Evolutionary conservation across 2,888 invertebrate genomes (phyloP).

Genomic region (Platypus cylindrus): DNA sequence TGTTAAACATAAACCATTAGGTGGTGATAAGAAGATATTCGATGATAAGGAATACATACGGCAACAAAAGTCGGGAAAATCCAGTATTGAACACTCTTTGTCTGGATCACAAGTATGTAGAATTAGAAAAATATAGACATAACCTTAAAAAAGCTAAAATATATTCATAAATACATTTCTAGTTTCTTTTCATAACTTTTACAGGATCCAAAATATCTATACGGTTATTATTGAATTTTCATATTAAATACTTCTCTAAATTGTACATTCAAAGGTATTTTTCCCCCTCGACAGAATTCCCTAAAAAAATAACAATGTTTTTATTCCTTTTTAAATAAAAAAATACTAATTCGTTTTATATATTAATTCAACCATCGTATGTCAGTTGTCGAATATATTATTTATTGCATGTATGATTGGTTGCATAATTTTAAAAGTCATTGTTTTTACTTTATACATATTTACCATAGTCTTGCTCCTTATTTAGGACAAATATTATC

Average conservation of each 20-base stretch:
- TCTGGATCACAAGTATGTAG: constrained; percentile 42
- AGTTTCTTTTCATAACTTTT: constrained; percentile 17
- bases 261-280: background rate
- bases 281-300: too few relatives aligned
- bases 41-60: constrained; percentile 85
- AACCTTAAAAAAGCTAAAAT: constrained; percentile 1
- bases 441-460: too few relatives aligned
- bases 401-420: too few relatives aligned
- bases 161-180: constrained; percentile 2
- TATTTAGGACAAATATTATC: too few relatives aligned
- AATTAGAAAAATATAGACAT: background rate
- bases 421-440: too few relatives aligned
- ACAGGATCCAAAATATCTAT: constrained; percentile 26
- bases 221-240: constrained; percentile 26
- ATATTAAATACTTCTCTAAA: constrained; percentile 2
- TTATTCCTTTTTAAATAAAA: too few relatives aligned
- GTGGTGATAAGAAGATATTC: constrained; percentile 88
- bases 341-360: too few relatives aligned
- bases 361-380: too few relatives aligned
- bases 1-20: constrained; percentile 82
- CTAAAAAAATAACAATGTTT: too few relatives aligned
- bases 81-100: constrained; percentile 41
- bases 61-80: constrained; percentile 45
- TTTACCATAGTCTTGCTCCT: too few relatives aligned
- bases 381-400: too few relatives aligned